Percentiles rank a stretch among this genome's conserved stretches.
Conservation (phyloP, 2,797 vertebrate genomes). For the Paguma larvata region DNA sequence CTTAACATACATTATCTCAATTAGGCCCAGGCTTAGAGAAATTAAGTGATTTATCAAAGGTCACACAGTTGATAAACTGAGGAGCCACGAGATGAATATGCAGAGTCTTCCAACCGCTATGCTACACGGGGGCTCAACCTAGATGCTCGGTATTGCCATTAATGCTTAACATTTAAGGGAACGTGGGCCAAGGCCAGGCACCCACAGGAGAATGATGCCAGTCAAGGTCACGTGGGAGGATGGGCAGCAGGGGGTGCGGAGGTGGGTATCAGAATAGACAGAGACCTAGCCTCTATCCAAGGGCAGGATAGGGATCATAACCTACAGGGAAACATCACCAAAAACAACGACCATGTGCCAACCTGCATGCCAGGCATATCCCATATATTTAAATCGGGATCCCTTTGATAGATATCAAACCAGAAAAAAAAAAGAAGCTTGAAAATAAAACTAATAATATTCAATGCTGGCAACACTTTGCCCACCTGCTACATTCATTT, state of each 20-base stretch:
- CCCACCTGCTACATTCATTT: conserved; percentile 15
- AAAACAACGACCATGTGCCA: not conserved
- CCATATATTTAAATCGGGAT: not conserved
- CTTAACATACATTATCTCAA: conserved; percentile 1
- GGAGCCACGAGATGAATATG: not conserved
- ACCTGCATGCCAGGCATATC: not conserved
- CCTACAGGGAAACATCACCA: not conserved
- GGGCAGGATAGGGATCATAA: not conserved
- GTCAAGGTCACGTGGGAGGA: not conserved
- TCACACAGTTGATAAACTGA: not conserved
- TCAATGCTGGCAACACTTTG: conserved; percentile 26
- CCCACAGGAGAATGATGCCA: not conserved
- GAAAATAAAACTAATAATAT: conserved; percentile 63
- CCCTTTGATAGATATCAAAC: conserved; percentile 32
- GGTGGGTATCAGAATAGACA: not conserved
- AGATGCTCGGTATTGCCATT: not conserved
- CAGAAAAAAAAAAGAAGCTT: not conserved
- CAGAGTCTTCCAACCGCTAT: not conserved
- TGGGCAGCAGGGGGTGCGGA: too few species aligned
- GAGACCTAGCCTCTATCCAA: not conserved
- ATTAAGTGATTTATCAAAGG: conserved; percentile 6
- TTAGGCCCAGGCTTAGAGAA: conserved; percentile 9
- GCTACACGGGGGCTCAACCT: not conserved
- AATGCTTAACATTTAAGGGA: not conserved
- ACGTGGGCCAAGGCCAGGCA: not conserved